Percentiles rank a stretch among this genome's conserved stretches.
These are phyloP conservation scores for Sebastes goodei DNA, from an alignment of 2,797 vertebrate genomes.

Conservation along the genomic window DNA sequence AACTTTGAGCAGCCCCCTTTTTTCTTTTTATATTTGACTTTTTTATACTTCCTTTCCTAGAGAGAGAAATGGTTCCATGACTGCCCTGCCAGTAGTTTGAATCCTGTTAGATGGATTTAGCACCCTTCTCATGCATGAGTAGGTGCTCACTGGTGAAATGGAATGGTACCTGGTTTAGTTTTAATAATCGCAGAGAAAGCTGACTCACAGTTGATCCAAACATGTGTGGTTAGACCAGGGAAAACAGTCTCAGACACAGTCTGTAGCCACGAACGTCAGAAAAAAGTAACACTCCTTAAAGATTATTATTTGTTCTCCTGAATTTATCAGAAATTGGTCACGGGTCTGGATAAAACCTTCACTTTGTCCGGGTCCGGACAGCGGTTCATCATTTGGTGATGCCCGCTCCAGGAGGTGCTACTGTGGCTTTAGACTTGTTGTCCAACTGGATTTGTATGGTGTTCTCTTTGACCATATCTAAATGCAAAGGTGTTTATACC, in stretches of 20 bases:
- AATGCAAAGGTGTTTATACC: neutral
- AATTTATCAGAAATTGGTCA: neutral
- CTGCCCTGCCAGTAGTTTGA: neutral
- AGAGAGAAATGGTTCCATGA: neutral
- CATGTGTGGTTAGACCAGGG: no score
- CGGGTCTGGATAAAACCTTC: neutral
- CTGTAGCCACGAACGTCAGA: no score
- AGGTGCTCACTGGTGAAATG: neutral
- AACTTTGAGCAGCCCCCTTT: neutral
- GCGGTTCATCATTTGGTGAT: no score
- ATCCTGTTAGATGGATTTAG: neutral
- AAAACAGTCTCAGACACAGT: no score
- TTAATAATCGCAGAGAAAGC: neutral
- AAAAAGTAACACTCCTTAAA: neutral
- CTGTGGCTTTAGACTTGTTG: neutral
- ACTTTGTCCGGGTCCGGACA: no score
- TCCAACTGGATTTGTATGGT: no score
- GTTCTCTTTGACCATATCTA: neutral
- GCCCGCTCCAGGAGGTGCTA: neutral
- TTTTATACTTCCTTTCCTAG: neutral
- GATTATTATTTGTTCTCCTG: neutral
- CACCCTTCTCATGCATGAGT: neutral
- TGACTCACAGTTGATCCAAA: neutral
- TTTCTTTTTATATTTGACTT: no score
- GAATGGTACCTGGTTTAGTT: neutral